A percentile compares a stretch with the other conserved stretches of the same genome.
These are phyloP conservation scores for Micrasema longulum DNA, from an alignment of 1,140 invertebrate genomes.

Conservation along the genomic window DNA sequence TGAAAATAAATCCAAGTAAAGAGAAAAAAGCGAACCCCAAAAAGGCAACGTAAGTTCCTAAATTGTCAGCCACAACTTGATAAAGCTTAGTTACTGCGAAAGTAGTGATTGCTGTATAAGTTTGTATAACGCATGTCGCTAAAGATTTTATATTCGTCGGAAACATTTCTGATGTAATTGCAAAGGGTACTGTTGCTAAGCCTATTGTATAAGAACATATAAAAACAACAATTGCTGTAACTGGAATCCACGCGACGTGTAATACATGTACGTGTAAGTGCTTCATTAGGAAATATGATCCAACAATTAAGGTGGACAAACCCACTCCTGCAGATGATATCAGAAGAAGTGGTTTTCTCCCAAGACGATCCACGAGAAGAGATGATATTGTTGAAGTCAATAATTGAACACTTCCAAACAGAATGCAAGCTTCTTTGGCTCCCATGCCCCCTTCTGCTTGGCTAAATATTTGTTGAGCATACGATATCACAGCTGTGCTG, in stretches of 20 bases:
- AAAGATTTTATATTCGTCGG: slow-evolving; percentile 77
- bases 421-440: slow-evolving; percentile 70
- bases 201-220: slow-evolving; percentile 79
- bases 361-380: slow-evolving; percentile 77
- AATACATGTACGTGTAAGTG: slow-evolving; percentile 59
- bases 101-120: slow-evolving; percentile 68
- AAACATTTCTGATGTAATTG: slow-evolving; percentile 81
- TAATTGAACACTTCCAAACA: slow-evolving; percentile 77
- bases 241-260: slow-evolving; percentile 71
- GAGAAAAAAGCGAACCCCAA: slow-evolving; percentile 79
- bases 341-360: slow-evolving; percentile 76
- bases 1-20: slow-evolving; percentile 72
- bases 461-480: slow-evolving; percentile 80
- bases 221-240: slow-evolving; percentile 76
- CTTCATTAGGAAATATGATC: slow-evolving; percentile 73
- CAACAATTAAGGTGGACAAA: slow-evolving; percentile 68
- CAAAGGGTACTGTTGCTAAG: slow-evolving; percentile 78
- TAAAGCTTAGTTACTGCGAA: slow-evolving; percentile 82
- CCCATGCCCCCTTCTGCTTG: slow-evolving; percentile 66
- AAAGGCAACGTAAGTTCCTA: slow-evolving; percentile 78
- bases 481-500: slow-evolving; percentile 80
- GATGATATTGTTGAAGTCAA: slow-evolving; percentile 73
- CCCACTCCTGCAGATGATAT: slow-evolving; percentile 71
- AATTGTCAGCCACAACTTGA: slow-evolving; percentile 71
- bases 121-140: slow-evolving; percentile 71